Percentiles rank a stretch among this genome's conserved stretches.
phyloP scores from a whole-genome alignment of 2,113 vertebrate genomes.

The Platycercus adscitus region DNA sequence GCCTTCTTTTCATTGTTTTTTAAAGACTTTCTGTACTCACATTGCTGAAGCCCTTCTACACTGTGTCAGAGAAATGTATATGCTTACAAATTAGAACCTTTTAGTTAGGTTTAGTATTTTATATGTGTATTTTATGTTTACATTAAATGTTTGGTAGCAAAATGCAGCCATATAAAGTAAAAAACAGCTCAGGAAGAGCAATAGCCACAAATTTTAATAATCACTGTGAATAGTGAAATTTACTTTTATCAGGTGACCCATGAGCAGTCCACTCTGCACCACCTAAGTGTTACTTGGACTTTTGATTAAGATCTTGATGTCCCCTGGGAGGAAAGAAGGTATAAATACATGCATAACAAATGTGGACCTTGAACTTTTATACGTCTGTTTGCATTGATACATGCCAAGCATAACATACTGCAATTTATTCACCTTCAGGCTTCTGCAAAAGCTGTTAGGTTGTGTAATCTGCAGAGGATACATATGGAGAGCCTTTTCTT shows the following conservation, averaged over 20 bases:
- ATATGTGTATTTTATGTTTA: not conserved
- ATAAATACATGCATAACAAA: constrained; percentile 38
- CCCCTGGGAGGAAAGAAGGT: constrained; percentile 20
- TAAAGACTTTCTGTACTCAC: not conserved
- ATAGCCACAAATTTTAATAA: not conserved
- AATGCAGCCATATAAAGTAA: not conserved
- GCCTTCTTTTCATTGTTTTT: not conserved
- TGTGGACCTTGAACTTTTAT: constrained; percentile 44
- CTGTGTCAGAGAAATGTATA: not conserved
- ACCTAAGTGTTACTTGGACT: constrained; percentile 5
- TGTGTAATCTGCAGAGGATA: not conserved
- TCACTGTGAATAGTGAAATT: not conserved
- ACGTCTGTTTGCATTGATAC: not conserved
- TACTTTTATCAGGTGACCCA: not conserved
- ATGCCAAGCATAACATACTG: constrained; percentile 22
- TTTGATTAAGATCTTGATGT: constrained; percentile 35
- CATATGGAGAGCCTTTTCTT: not conserved
- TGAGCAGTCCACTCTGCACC: not conserved
- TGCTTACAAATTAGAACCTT: not conserved
- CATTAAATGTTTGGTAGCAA: not conserved
- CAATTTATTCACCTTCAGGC: constrained; percentile 12
- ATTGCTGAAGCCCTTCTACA: not conserved
- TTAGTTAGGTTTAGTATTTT: not conserved
- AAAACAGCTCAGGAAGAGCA: not conserved
- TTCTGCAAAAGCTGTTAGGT: not conserved